Percentiles rank a stretch among this genome's conserved stretches.
These are phyloP conservation scores for Monochamus saltuarius DNA, from an alignment of 1,140 invertebrate species.

Conservation along the genomic window DNA sequence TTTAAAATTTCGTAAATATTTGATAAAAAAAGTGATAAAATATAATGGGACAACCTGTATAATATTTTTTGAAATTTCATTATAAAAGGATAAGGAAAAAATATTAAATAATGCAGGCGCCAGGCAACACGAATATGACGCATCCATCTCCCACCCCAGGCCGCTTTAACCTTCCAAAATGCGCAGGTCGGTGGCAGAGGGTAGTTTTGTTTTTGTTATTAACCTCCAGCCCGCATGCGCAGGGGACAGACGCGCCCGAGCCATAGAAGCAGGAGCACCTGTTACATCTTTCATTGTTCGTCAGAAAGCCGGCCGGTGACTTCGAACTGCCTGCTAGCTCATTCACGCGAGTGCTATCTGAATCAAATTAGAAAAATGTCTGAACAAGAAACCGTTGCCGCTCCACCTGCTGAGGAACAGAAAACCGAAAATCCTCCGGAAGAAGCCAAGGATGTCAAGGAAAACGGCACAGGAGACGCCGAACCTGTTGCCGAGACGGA, in stretches of 20 bases:
- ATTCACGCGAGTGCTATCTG: slow-evolving; percentile 13
- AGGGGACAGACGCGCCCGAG: slow-evolving; percentile 39
- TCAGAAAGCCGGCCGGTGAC: slow-evolving; percentile 18
- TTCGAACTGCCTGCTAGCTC: slow-evolving; percentile 4
- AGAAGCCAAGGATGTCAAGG: slow-evolving; percentile 55
- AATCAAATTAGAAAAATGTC: slow-evolving; percentile 27
- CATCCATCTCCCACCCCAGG: no score
- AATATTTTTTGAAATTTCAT: no score
- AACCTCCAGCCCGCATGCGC: slow-evolving; percentile 34
- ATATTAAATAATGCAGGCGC: no score
- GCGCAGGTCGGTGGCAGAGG: slow-evolving; percentile 2
- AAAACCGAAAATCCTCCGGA: slow-evolving; percentile 52
- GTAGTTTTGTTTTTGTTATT: slow-evolving; percentile 27
- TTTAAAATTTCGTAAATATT: no score
- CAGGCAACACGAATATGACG: no score
- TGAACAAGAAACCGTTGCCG: slow-evolving; percentile 50
- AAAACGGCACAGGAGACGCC: slow-evolving; percentile 56
- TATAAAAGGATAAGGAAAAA: no score
- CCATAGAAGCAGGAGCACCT: slow-evolving; percentile 42
- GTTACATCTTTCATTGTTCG: slow-evolving; percentile 46
- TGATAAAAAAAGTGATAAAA: no score
- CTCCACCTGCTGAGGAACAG: slow-evolving; percentile 55
- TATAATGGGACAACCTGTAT: no score
- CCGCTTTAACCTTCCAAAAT: no score
- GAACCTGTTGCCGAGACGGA: slow-evolving; percentile 53